A percentile compares a stretch with the other conserved stretches of the same genome.
Conservation (phyloP, 2,888 invertebrate genomes). For the Eupithecia subfuscata region DNA sequence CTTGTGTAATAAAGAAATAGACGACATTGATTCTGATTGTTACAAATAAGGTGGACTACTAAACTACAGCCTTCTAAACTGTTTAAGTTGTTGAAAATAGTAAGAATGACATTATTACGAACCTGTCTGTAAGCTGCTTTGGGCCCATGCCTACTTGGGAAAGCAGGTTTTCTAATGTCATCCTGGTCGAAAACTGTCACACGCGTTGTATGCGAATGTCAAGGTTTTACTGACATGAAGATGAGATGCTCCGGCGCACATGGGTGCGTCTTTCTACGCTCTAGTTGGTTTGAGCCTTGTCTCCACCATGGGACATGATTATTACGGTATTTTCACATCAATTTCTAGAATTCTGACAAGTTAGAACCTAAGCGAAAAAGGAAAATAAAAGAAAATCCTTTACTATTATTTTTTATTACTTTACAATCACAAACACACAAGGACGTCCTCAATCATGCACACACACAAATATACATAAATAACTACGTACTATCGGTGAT, state of each 20-base stretch:
- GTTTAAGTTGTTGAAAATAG: neutral
- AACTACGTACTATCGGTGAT: conserved; percentile 74
- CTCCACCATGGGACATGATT: conserved; percentile 48
- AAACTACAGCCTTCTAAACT: neutral
- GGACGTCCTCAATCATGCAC: conserved; percentile 82
- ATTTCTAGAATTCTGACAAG: conserved; percentile 22
- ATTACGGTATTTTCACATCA: conserved; percentile 63
- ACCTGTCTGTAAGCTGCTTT: conserved; percentile 73
- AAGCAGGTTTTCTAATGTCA: conserved; percentile 70
- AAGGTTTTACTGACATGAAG: conserved; percentile 67
- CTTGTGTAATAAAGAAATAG: neutral
- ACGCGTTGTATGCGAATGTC: conserved; percentile 62
- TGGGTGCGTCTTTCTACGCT: conserved; percentile 61
- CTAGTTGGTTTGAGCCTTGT: conserved; percentile 55
- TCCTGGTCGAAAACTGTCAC: conserved; percentile 52
- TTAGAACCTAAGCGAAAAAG: neutral
- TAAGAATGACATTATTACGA: conserved; percentile 33
- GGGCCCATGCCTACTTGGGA: conserved; percentile 70
- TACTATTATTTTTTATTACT: conserved; percentile 65
- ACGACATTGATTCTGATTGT: neutral
- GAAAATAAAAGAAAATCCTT: conserved; percentile 41
- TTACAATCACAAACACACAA: conserved; percentile 80
- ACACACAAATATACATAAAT: conserved; percentile 77
- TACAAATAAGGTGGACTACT: neutral
- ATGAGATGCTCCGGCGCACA: conserved; percentile 52